Evolutionary conservation across 2,113 vertebrate genomes (phyloP).

Genomic region (Symphodus melops): DNA sequence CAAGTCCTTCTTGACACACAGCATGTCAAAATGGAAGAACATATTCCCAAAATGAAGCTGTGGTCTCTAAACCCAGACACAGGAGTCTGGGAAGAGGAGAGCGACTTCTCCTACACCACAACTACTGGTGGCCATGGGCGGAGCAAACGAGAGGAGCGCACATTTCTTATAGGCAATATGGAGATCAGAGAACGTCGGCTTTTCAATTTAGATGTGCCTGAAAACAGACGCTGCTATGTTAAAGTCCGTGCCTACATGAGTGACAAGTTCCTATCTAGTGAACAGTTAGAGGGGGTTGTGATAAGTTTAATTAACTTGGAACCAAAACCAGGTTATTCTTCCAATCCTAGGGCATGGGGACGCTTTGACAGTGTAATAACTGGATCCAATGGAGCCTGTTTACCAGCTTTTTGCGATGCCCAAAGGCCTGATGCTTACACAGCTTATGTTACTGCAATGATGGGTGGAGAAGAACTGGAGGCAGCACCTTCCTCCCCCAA

Average conservation of each 20-base stretch:
- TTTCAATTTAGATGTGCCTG: conserved; percentile 97
- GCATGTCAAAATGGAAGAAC: conserved; percentile 91
- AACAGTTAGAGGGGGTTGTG: conserved; percentile 95
- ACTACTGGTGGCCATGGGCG: conserved; percentile 64
- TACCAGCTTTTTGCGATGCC: conserved; percentile 94
- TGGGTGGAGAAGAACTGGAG: conserved; percentile 96
- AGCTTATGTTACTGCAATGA: conserved; percentile 89
- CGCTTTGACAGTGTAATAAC: conserved; percentile 97
- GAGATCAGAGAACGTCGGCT: conserved; percentile 94
- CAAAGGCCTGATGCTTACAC: conserved; percentile 90
- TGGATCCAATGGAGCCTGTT: conserved; percentile 92
- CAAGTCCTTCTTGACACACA: conserved; percentile 88
- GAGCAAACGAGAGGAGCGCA: conserved; percentile 91
- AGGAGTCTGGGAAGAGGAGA: conserved; percentile 95
- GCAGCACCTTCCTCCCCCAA: conserved; percentile 91
- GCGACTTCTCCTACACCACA: conserved; percentile 78
- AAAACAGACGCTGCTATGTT: conserved; percentile 96
- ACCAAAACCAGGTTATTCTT: conserved; percentile 89
- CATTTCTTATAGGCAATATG: conserved; percentile 94
- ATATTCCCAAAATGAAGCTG: conserved; percentile 90
- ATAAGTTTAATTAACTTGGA: conserved; percentile 93
- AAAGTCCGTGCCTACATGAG: conserved; percentile 96
- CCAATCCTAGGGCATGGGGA: conserved; percentile 96
- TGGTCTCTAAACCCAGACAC: conserved; percentile 94
- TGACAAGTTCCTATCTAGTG: conserved; percentile 89